Conservation (phyloP, 2,888 invertebrate genomes). For the Parnassius orleans region DNA sequence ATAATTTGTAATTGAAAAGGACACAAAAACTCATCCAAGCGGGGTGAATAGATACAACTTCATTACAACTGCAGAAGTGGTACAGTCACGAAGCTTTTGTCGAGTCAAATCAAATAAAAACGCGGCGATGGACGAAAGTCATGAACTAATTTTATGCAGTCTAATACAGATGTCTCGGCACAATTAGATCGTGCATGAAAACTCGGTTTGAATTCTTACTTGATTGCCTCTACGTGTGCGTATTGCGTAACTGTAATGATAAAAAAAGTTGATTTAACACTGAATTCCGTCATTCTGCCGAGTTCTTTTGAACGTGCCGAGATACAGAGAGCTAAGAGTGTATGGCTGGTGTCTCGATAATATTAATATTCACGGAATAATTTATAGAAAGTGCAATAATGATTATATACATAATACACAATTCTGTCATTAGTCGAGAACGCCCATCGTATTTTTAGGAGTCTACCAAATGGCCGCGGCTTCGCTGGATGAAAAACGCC, state of each 20-base stretch:
- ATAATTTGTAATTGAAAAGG: constrained; percentile 61
- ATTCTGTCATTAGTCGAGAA: too few species aligned
- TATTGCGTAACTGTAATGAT: constrained; percentile 15
- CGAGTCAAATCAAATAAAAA: constrained; percentile 47
- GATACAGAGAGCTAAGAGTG: too few species aligned
- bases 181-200: constrained; percentile 29
- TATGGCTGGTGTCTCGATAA: too few species aligned
- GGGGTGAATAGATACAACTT: constrained; percentile 49
- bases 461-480: too few species aligned
- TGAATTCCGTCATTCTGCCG: not conserved
- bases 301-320: not conserved
- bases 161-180: constrained; percentile 50
- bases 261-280: constrained; percentile 6
- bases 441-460: too few species aligned
- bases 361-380: too few species aligned
- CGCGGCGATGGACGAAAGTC: constrained; percentile 39
- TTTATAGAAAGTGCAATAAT: too few species aligned
- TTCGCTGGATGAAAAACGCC: too few species aligned
- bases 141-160: constrained; percentile 57
- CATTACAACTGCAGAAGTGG: constrained; percentile 49
- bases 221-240: constrained; percentile 13
- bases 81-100: constrained; percentile 55
- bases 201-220: constrained; percentile 15
- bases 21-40: constrained; percentile 51
- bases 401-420: too few species aligned